These are phyloP conservation scores for Anthoscopus minutus DNA, from an alignment of 2,113 vertebrate species.

Conservation along the genomic window DNA sequence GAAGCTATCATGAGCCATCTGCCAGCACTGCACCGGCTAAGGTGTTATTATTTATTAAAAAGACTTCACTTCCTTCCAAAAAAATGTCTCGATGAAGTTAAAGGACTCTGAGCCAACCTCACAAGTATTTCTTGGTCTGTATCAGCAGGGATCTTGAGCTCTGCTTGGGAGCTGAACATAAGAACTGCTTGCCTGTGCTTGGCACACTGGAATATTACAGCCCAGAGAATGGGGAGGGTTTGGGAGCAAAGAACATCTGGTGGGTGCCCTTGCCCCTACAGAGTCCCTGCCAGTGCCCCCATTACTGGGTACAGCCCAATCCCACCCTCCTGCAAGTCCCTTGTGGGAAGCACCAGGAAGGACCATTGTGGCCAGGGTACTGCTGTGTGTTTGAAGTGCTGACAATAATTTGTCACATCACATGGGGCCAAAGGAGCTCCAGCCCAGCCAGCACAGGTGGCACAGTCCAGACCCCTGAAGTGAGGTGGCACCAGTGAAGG, in stretches of 20 bases:
- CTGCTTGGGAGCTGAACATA: background rate
- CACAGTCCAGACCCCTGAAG: background rate
- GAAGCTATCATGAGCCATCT: background rate
- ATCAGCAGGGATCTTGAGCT: background rate
- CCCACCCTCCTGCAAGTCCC: background rate
- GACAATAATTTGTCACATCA: background rate
- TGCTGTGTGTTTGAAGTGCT: background rate
- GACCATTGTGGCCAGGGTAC: rapidly evolving
- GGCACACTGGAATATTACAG: background rate
- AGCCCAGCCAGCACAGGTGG: background rate
- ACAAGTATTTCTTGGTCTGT: background rate
- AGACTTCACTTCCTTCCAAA: background rate
- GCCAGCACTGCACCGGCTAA: rapidly evolving
- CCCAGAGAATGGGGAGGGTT: background rate
- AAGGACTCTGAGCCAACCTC: background rate
- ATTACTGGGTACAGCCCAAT: background rate
- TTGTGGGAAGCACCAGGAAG: background rate
- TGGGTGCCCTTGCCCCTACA: background rate
- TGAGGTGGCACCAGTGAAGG: background rate
- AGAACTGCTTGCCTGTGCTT: background rate
- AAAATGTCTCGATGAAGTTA: background rate
- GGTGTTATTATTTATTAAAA: background rate
- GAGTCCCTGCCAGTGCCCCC: background rate
- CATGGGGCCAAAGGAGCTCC: background rate
- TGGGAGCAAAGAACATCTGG: background rate